These are phyloP conservation scores for Psylliodes chrysocephalus DNA, from an alignment of 2,888 invertebrate species.

Conservation along the genomic window DNA sequence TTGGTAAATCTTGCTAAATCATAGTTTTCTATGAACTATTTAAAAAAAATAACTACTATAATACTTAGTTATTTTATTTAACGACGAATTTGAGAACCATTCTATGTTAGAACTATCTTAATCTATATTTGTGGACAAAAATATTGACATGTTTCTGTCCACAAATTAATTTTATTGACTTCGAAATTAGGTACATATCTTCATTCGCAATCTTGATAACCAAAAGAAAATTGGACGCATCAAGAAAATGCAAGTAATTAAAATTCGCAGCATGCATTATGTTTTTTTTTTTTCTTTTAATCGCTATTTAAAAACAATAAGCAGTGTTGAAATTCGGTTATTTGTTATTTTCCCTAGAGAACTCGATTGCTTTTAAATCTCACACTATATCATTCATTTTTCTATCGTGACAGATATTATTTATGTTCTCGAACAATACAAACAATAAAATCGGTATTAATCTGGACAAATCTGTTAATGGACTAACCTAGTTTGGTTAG, in stretches of 20 bases:
- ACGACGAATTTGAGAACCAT: too few species aligned
- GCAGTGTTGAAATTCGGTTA: slow-evolving; percentile 50
- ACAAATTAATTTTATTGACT: too few species aligned
- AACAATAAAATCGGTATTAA: slow-evolving; percentile 14
- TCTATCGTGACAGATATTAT: slow-evolving; percentile 13
- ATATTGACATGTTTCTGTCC: too few species aligned
- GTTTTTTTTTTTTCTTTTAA: not conserved
- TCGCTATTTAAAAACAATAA: slow-evolving; percentile 32
- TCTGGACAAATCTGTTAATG: not conserved
- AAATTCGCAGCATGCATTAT: not conserved
- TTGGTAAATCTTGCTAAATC: too few species aligned
- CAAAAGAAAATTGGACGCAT: not conserved
- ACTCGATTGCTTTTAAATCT: slow-evolving; percentile 41
- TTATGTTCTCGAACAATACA: slow-evolving; percentile 9
- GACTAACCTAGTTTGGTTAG: not conserved
- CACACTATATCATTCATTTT: slow-evolving; percentile 28
- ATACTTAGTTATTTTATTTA: too few species aligned
- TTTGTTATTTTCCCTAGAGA: slow-evolving; percentile 57
- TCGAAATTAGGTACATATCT: too few species aligned
- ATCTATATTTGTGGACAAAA: too few species aligned
- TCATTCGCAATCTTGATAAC: not conserved
- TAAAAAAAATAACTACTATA: too few species aligned
- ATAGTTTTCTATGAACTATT: too few species aligned
- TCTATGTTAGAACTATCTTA: too few species aligned
- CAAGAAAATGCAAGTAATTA: not conserved